Conservation (phyloP, 2,888 invertebrate genomes). For the Lycophotia porphyrea region DNA sequence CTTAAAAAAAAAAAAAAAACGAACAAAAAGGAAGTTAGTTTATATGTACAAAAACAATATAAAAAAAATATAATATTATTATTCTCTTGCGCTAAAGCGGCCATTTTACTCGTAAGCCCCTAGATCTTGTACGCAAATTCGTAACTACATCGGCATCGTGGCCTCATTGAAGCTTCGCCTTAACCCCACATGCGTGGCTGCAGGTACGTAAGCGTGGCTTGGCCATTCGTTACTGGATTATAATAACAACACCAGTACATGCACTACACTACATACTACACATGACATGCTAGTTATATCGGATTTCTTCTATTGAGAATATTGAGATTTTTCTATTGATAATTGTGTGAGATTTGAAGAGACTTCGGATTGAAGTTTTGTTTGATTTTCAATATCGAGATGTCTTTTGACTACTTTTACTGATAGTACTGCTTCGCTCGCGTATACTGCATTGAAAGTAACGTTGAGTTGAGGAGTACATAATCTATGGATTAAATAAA, state of each 20-base stretch:
- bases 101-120: no score
- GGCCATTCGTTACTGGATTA: constrained; percentile 78
- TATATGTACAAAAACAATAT: no score
- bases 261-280: constrained; percentile 39
- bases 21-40: no score
- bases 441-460: no score
- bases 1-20: no score
- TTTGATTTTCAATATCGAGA: constrained; percentile 29
- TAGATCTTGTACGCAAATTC: not conserved
- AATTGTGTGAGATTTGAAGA: constrained; percentile 19
- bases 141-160: not conserved
- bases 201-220: constrained; percentile 65
- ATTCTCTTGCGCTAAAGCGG: no score
- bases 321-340: constrained; percentile 42
- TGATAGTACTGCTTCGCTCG: no score
- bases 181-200: constrained; percentile 53
- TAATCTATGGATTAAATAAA: not conserved
- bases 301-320: constrained; percentile 29
- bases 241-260: constrained; percentile 61
- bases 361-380: not conserved
- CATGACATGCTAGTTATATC: constrained; percentile 36
- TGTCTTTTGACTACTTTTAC: not conserved
- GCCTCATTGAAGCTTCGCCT: constrained; percentile 40
- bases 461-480: not conserved
- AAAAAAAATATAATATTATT: no score